Percentiles rank a stretch among this genome's conserved stretches.
These are phyloP conservation scores for Meiosimyza platycephala DNA, from an alignment of 2,888 invertebrate genomes.

Conservation along the genomic window DNA sequence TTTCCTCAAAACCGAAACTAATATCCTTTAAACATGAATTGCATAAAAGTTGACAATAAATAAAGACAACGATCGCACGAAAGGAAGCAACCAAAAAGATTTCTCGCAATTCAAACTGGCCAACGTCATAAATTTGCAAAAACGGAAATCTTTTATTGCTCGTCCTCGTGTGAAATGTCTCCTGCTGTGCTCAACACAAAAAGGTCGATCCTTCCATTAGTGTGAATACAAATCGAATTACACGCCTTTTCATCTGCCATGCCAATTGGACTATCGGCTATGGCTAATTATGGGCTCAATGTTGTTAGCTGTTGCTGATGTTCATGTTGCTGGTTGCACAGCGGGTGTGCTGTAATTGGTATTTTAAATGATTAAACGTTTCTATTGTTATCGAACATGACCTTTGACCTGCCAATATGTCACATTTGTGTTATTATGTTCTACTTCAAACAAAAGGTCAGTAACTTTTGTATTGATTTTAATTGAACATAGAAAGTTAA, in stretches of 20 bases:
- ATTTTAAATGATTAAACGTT: conserved; percentile 34
- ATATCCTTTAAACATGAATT: conserved; percentile 5
- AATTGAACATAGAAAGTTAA: too few species aligned
- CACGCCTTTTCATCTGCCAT: conserved; percentile 59
- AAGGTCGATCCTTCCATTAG: conserved; percentile 37
- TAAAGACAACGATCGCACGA: conserved; percentile 2
- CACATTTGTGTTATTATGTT: too few species aligned
- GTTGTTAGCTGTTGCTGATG: conserved; percentile 25
- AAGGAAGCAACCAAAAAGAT: conserved; percentile 7
- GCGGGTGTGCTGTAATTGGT: conserved; percentile 34
- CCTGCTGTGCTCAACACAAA: conserved; percentile 43
- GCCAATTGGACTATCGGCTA: conserved; percentile 39
- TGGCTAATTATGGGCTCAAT: conserved; percentile 23
- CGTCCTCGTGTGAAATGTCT: conserved; percentile 35
- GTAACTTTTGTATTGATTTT: too few species aligned
- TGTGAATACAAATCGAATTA: conserved; percentile 62
- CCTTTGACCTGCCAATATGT: conserved; percentile 5
- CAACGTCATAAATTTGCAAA: conserved; percentile 19
- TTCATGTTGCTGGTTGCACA: conserved; percentile 18
- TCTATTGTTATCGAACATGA: not conserved
- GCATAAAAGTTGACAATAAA: not conserved
- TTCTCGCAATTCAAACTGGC: not conserved
- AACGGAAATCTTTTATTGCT: conserved; percentile 12
- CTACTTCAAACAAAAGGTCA: too few species aligned
- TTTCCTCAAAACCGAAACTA: conserved; percentile 16